Conservation (phyloP, 1,140 invertebrate genomes). For the Drosophila arizonae region DNA sequence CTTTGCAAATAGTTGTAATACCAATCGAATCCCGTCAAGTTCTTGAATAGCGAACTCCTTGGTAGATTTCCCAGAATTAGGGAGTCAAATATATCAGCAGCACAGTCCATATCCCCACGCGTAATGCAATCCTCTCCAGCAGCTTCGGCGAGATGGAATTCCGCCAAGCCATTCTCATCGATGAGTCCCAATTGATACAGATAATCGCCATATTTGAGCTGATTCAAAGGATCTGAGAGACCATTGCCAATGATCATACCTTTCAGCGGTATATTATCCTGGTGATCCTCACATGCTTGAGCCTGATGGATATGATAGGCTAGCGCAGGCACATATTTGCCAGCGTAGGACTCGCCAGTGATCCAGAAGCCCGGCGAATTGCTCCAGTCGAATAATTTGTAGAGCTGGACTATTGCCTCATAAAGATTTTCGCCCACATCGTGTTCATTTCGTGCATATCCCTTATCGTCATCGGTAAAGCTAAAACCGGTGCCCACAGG, state of each 20-base stretch:
- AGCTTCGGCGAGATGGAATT: conserved; percentile 86
- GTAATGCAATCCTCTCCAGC: conserved; percentile 85
- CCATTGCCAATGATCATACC: conserved; percentile 93
- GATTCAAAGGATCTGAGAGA: conserved; percentile 90
- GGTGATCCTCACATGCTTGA: conserved; percentile 21
- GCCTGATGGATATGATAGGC: conserved; percentile 88
- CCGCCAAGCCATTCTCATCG: conserved; percentile 85
- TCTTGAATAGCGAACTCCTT: conserved; percentile 87
- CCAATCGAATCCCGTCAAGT: conserved; percentile 89
- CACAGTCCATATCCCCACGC: conserved; percentile 85
- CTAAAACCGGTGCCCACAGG: conserved; percentile 93
- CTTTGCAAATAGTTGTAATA: conserved; percentile 91
- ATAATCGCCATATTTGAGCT: conserved; percentile 90
- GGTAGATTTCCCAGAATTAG: conserved; percentile 88
- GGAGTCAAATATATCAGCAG: conserved; percentile 87
- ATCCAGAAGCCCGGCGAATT: conserved; percentile 88
- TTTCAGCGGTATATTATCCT: conserved; percentile 84
- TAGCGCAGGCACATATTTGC: conserved; percentile 91
- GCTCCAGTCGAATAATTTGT: conserved; percentile 87
- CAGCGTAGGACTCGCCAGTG: conserved; percentile 93
- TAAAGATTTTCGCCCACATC: conserved; percentile 87
- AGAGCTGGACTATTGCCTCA: conserved; percentile 87
- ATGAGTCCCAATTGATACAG: conserved; percentile 91
- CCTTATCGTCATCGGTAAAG: conserved; percentile 86
- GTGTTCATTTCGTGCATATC: conserved; percentile 86